Conservation (phyloP, 2,888 invertebrate species). For the Xiphydria camelus region DNA sequence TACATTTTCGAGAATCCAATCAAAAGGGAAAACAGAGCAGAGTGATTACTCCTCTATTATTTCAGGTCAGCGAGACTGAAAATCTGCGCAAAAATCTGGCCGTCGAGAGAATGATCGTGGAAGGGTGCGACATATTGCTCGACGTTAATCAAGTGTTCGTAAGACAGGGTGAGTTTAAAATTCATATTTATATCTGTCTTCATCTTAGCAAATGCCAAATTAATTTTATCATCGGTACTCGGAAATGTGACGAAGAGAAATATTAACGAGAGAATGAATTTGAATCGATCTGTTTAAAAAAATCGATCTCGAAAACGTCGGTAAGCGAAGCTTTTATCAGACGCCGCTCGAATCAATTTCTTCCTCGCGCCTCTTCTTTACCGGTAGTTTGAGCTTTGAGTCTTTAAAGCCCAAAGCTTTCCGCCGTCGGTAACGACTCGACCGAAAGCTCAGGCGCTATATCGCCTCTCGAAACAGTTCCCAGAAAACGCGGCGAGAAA, state of each 20-base stretch:
- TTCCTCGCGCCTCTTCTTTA: no score
- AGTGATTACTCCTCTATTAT: no score
- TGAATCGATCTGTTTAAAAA: no score
- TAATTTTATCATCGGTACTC: conserved; percentile 4
- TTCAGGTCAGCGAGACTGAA: conserved; percentile 86
- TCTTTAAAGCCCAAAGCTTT: no score
- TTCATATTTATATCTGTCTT: no score
- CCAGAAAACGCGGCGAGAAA: not conserved
- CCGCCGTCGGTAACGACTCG: conserved; percentile 23
- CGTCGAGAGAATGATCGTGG: conserved; percentile 91
- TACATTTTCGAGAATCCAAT: no score
- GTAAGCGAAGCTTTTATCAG: not conserved
- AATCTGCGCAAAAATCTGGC: conserved; percentile 88
- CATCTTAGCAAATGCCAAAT: not conserved
- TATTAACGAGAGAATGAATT: not conserved
- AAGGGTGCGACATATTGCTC: conserved; percentile 88
- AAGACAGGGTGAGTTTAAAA: conserved; percentile 70
- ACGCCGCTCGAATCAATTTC: no score
- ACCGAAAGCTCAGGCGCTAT: not conserved
- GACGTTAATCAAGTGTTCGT: conserved; percentile 94
- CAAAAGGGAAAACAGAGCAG: no score
- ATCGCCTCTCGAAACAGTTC: not conserved
- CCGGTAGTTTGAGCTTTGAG: no score
- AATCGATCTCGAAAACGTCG: no score
- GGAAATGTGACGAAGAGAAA: not conserved